Evolutionary conservation across 2,888 invertebrate species (phyloP).

Genomic region (Chaetogeoica ovagalla): DNA sequence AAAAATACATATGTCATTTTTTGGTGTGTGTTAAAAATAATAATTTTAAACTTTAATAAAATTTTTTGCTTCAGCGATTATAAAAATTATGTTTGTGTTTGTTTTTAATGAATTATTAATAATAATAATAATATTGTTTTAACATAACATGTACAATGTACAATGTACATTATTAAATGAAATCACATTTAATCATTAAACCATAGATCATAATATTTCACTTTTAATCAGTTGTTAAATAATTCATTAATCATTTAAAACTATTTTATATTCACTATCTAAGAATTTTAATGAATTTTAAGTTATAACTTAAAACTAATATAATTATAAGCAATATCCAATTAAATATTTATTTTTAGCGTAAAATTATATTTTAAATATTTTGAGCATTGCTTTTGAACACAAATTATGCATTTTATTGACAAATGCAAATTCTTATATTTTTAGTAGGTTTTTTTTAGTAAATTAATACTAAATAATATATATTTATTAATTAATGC

Average conservation of each 20-base stretch:
- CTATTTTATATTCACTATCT: neutral
- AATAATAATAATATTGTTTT: neutral
- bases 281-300: neutral
- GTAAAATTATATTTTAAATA: no score
- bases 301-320: no score
- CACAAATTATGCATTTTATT: no score
- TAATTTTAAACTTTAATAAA: neutral
- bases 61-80: neutral
- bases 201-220: neutral
- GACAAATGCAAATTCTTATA: no score
- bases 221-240: conserved; percentile 32
- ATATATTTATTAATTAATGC: no score
- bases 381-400: no score
- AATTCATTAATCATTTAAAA: conserved; percentile 9
- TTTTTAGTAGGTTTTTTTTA: no score
- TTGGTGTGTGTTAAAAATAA: neutral
- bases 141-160: neutral
- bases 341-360: no score
- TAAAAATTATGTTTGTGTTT: neutral
- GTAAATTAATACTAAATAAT: no score
- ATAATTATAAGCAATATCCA: no score
- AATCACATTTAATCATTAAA: neutral
- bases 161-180: neutral
- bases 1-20: neutral
- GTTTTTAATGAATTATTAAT: conserved; percentile 15